These are phyloP conservation scores for Paramormyrops kingsleyae DNA, from an alignment of 2,113 vertebrate species.

Conservation along the genomic window DNA sequence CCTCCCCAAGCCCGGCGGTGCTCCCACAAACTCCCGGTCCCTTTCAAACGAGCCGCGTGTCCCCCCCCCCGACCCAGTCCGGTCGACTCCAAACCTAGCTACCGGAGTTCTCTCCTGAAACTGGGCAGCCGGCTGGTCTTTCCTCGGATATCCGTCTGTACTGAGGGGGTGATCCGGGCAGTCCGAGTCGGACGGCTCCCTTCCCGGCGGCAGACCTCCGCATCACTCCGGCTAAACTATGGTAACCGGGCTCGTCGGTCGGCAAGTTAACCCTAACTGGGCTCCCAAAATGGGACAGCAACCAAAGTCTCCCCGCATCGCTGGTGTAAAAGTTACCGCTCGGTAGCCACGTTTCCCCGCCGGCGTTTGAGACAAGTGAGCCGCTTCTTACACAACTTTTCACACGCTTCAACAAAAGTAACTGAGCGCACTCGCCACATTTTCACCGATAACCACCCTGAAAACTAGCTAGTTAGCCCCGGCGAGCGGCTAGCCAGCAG, in stretches of 20 bases:
- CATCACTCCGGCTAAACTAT: background rate
- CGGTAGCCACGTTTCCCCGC: background rate
- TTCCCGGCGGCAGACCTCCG: background rate
- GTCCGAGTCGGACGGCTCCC: background rate
- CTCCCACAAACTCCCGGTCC: constrained; percentile 9
- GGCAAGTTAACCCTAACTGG: background rate
- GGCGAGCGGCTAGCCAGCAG: background rate
- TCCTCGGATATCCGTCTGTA: background rate
- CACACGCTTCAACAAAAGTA: background rate
- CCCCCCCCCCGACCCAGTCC: background rate
- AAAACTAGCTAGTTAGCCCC: constrained; percentile 5
- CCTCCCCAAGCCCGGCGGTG: constrained; percentile 47
- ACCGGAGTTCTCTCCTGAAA: background rate
- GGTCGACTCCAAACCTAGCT: background rate
- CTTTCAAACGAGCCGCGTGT: background rate
- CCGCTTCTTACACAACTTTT: background rate
- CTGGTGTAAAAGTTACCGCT: constrained; percentile 17
- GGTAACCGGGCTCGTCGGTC: background rate
- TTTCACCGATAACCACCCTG: background rate
- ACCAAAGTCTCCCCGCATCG: background rate
- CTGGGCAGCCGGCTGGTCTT: background rate
- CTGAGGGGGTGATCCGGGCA: background rate
- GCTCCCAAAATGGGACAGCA: background rate
- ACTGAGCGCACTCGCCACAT: background rate
- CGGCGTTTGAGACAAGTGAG: background rate